phyloP scores from a whole-genome alignment of 2,113 vertebrate genomes.

The Phylloscopus trochiloides region DNA sequence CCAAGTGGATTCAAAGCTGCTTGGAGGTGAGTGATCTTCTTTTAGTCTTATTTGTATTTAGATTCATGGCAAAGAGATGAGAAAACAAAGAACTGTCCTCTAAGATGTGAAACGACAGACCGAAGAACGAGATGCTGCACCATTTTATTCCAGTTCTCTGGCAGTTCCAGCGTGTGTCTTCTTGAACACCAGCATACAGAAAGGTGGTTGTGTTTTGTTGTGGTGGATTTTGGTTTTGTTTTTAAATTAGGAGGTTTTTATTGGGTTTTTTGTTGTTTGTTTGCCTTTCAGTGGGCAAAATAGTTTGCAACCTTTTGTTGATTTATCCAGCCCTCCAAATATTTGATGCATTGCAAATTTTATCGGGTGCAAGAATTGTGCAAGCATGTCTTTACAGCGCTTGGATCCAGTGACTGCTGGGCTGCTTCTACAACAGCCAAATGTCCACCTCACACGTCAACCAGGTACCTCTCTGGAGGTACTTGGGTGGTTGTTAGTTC shows the following conservation, averaged over 20 bases:
- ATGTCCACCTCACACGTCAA: not conserved
- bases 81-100: not conserved
- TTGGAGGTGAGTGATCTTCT: not conserved
- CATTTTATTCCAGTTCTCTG: not conserved
- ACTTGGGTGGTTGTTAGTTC: not conserved
- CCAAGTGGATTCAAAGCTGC: not conserved
- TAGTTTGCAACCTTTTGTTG: not conserved
- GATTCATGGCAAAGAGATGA: not conserved
- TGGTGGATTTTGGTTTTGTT: not conserved
- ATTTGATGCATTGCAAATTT: not conserved
- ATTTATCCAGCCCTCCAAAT: not conserved
- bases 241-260: not conserved
- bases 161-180: not conserved
- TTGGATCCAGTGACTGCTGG: not conserved
- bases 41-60: not conserved
- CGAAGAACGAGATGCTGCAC: not conserved
- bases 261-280: not conserved
- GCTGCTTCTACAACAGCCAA: not conserved
- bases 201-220: not conserved
- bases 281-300: not conserved
- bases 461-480: not conserved
- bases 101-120: not conserved
- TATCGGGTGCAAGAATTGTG: not conserved
- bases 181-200: not conserved
- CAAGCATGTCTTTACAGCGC: not conserved